These are phyloP conservation scores for Pimpla rufipes DNA, from an alignment of 2,888 invertebrate species.

Conservation along the genomic window DNA sequence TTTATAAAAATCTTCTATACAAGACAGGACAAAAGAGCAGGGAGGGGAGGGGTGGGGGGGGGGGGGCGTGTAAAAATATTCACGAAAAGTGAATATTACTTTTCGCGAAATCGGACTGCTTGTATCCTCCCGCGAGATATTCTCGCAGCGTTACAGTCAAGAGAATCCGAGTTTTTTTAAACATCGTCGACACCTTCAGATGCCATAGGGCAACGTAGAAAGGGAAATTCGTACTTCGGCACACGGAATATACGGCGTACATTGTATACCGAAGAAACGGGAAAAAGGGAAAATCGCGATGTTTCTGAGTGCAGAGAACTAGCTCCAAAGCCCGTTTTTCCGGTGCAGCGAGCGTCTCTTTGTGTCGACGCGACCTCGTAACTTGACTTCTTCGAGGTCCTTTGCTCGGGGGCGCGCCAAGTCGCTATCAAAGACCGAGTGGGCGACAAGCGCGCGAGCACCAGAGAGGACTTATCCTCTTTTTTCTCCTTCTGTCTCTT, in stretches of 20 bases:
- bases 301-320: conserved; percentile 58
- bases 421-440: conserved; percentile 69
- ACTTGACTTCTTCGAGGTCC: conserved; percentile 67
- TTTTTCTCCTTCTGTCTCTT: conserved; percentile 21
- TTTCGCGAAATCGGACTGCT: no score
- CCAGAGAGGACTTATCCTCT: conserved; percentile 52
- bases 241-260: conserved; percentile 74
- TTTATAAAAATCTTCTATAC: no score
- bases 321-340: conserved; percentile 63
- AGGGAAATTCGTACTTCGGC: conserved; percentile 29
- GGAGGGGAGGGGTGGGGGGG: no score
- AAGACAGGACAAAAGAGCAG: no score
- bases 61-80: no score
- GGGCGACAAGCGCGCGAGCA: conserved; percentile 61
- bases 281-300: conserved; percentile 57
- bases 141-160: no score
- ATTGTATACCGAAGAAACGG: conserved; percentile 65
- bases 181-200: conserved; percentile 9
- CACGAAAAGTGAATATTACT: no score
- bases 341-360: conserved; percentile 60
- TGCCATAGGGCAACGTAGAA: conserved; percentile 28
- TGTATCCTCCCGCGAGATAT: no score
- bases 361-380: conserved; percentile 66
- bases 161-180: neutral
- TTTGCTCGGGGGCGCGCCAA: conserved; percentile 58